Evolutionary conservation across 2,113 vertebrate genomes (phyloP).

Genomic region (Morone saxatilis): DNA sequence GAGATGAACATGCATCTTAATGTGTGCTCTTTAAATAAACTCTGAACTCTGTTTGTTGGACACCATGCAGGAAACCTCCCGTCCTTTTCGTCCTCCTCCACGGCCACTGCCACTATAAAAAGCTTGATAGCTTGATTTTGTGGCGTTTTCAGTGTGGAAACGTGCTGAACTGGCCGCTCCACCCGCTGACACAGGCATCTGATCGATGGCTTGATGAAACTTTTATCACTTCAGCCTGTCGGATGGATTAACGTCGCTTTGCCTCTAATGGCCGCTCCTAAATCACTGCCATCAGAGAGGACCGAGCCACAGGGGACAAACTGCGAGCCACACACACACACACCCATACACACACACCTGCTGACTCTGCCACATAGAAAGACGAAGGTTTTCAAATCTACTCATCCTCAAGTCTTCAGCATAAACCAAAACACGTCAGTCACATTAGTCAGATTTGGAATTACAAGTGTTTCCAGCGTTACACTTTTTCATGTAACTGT

Average conservation of each 20-base stretch:
- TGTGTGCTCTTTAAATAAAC: background rate
- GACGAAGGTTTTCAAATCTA: background rate
- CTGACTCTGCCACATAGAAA: too few relatives aligned
- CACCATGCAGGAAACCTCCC: too few relatives aligned
- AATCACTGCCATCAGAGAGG: slow-evolving; percentile 60
- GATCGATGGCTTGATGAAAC: slow-evolving; percentile 75
- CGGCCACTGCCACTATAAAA: background rate
- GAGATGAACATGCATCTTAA: too few relatives aligned
- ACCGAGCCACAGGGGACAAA: slow-evolving; percentile 19
- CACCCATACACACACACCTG: background rate
- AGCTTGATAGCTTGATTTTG: background rate
- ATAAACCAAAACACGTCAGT: background rate
- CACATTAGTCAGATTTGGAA: background rate
- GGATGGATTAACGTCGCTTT: slow-evolving; percentile 69
- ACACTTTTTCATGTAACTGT: too few relatives aligned
- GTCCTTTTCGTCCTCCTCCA: background rate
- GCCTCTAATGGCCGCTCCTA: slow-evolving; percentile 68
- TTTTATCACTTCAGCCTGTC: slow-evolving; percentile 62
- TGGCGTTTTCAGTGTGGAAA: background rate
- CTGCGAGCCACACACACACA: background rate
- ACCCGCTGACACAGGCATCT: slow-evolving; percentile 4
- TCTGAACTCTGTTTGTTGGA: background rate
- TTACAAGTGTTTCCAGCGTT: background rate
- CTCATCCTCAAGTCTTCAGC: background rate
- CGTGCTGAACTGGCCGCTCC: background rate